Evolutionary conservation across 2,797 vertebrate species (phyloP).

Genomic region (Chromobotia macracanthus): DNA sequence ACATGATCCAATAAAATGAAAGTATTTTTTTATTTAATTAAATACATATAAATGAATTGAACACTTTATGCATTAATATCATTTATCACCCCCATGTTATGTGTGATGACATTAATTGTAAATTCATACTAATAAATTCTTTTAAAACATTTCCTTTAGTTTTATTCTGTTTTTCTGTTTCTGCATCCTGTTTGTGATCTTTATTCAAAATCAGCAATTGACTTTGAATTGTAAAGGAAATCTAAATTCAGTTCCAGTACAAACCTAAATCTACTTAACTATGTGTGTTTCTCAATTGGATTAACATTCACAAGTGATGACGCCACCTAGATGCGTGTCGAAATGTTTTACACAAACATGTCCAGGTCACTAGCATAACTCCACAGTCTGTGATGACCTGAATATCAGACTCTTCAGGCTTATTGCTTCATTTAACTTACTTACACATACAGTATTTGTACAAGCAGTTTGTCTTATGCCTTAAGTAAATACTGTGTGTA

Average conservation of each 20-base stretch:
- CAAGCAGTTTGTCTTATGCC: slow-evolving; percentile 26
- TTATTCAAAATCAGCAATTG: too few species aligned
- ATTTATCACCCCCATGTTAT: too few species aligned
- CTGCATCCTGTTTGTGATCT: too few species aligned
- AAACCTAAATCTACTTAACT: neutral
- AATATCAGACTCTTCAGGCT: slow-evolving; percentile 6
- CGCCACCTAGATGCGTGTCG: neutral
- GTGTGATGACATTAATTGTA: too few species aligned
- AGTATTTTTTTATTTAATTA: too few species aligned
- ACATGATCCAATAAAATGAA: too few species aligned
- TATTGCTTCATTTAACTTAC: slow-evolving; percentile 14
- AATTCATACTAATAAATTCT: too few species aligned
- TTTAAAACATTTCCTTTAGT: too few species aligned
- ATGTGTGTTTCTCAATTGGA: neutral
- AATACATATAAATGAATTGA: too few species aligned
- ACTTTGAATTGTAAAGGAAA: too few species aligned
- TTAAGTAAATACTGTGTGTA: slow-evolving; percentile 16
- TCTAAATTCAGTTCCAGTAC: neutral
- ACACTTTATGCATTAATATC: too few species aligned
- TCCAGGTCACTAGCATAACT: neutral
- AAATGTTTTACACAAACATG: neutral
- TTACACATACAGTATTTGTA: slow-evolving; percentile 23
- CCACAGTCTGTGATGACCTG: neutral
- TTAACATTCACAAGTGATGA: neutral
- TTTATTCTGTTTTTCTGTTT: too few species aligned